Conservation (phyloP, 2,113 vertebrate species). For the Plecturocebus donacophilus region DNA sequence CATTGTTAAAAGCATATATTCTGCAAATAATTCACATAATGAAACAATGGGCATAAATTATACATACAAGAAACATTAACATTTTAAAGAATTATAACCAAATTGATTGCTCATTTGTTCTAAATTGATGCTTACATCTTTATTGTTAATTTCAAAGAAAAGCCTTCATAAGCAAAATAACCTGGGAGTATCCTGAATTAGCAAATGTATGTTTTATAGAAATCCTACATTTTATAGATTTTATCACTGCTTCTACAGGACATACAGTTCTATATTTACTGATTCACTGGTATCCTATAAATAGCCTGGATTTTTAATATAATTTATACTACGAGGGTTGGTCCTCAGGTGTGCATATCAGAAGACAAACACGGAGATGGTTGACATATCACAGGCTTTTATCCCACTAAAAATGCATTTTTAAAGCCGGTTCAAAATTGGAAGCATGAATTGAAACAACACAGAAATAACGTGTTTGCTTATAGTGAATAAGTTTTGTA, state of each 20-base stretch:
- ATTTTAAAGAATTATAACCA: constrained; percentile 19
- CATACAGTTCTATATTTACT: background rate
- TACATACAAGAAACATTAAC: constrained; percentile 35
- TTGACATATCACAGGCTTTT: background rate
- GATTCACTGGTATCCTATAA: background rate
- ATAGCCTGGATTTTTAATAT: constrained; percentile 15
- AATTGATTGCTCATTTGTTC: constrained; percentile 39
- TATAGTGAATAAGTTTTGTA: background rate
- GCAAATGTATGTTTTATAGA: background rate
- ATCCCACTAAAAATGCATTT: background rate
- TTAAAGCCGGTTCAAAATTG: background rate
- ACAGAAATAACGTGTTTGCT: background rate
- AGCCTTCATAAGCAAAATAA: constrained; percentile 13
- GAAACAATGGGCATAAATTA: constrained; percentile 38
- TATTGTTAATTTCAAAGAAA: constrained; percentile 50
- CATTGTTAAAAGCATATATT: constrained; percentile 4
- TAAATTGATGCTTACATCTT: constrained; percentile 18
- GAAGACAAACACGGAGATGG: background rate
- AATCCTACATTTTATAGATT: constrained; percentile 50
- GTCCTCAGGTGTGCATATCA: background rate
- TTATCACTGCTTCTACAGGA: background rate
- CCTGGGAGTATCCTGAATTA: constrained; percentile 10
- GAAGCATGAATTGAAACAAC: background rate
- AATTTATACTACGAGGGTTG: background rate
- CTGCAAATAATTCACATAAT: constrained; percentile 1